phyloP scores from a whole-genome alignment of 2,797 vertebrate species.

The Aerospiza tachiro region DNA sequence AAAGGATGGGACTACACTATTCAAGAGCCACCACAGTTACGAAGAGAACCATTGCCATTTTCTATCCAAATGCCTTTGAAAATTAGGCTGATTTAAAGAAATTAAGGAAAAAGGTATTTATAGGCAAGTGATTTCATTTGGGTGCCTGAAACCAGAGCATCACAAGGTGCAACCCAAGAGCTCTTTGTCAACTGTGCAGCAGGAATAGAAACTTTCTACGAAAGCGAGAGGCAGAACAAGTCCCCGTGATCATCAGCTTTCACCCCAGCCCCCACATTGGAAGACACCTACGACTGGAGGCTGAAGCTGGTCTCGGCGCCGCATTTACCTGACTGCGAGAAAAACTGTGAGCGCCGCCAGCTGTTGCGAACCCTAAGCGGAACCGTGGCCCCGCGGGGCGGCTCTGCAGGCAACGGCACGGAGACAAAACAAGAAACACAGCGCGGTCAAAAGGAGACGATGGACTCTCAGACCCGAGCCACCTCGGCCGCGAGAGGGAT shows the following conservation, averaged over 20 bases:
- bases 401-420: conserved; percentile 77
- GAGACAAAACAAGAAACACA: conserved; percentile 74
- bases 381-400: conserved; percentile 76
- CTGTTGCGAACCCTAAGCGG: conserved; percentile 85
- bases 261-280: conserved; percentile 7
- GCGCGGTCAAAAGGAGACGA: neutral
- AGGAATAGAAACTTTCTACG: conserved; percentile 42
- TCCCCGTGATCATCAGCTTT: conserved; percentile 5
- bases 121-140: neutral
- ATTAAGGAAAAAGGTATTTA: neutral
- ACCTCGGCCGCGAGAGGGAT: neutral
- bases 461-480: neutral
- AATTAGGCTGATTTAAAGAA: neutral
- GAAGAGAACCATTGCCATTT: conserved; percentile 56
- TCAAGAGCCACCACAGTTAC: conserved; percentile 73
- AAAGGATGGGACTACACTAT: conserved; percentile 32
- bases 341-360: conserved; percentile 90
- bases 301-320: conserved; percentile 41
- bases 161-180: neutral
- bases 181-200: conserved; percentile 73
- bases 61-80: conserved; percentile 10
- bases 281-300: conserved; percentile 6
- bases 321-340: conserved; percentile 89
- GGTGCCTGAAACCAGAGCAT: conserved; percentile 27
- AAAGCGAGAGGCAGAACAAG: conserved; percentile 49